These are phyloP conservation scores for Macrobrachium rosenbergii DNA, from an alignment of 1,140 invertebrate genomes.

Conservation along the genomic window DNA sequence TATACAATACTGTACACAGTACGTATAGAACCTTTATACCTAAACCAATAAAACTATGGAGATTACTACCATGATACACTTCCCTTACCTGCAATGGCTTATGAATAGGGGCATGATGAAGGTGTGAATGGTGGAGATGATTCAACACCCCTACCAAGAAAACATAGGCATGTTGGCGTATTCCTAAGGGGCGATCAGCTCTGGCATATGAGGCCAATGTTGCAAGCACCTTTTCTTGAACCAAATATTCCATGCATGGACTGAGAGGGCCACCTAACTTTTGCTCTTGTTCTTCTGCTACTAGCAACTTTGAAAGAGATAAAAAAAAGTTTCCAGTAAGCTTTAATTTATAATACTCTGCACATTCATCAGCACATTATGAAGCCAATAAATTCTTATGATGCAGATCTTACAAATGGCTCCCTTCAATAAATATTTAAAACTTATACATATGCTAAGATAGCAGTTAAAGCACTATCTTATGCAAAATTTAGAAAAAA, in stretches of 20 bases:
- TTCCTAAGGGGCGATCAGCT: constrained; percentile 63
- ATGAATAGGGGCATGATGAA: constrained; percentile 64
- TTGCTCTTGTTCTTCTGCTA: constrained; percentile 56
- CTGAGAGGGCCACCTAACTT: constrained; percentile 53
- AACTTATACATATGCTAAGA: too few relatives aligned
- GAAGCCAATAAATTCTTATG: too few relatives aligned
- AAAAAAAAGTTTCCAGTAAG: neutral
- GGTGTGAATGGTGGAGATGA: constrained; percentile 64
- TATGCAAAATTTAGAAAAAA: too few relatives aligned
- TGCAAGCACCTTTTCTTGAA: constrained; percentile 60
- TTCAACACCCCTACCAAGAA: constrained; percentile 62
- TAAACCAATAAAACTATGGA: too few relatives aligned
- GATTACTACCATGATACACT: neutral
- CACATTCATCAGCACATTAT: too few relatives aligned
- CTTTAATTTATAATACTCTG: neutral
- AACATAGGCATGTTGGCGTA: constrained; percentile 63
- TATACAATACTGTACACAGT: too few relatives aligned
- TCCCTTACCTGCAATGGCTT: constrained; percentile 59
- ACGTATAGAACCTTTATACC: neutral
- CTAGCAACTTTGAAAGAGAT: constrained; percentile 42
- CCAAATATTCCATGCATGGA: constrained; percentile 63
- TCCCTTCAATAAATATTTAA: too few relatives aligned
- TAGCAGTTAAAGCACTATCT: too few relatives aligned
- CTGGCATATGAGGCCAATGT: constrained; percentile 50
- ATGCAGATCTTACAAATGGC: too few relatives aligned